Evolutionary conservation across 2,888 invertebrate genomes (phyloP).

Genomic region (Itoplectis maculator): DNA sequence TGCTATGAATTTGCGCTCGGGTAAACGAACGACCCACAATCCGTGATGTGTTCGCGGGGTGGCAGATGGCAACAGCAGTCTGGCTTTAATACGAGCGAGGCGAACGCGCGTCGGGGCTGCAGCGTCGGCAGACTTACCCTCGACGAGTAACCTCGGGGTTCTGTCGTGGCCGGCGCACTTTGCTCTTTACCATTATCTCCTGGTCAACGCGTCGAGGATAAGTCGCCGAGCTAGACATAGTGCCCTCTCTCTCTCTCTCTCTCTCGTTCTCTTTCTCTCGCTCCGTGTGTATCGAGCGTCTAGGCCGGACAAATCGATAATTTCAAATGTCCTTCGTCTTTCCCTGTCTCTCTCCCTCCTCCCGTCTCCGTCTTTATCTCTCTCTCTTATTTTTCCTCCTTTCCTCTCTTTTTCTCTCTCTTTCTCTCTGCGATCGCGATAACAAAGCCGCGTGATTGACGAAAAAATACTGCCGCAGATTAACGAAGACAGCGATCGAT

Average conservation of each 20-base stretch:
- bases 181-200: slow-evolving; percentile 47
- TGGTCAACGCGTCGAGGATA: slow-evolving; percentile 40
- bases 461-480: slow-evolving; percentile 6
- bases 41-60: slow-evolving; percentile 17
- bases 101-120: background rate
- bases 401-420: slow-evolving; percentile 18
- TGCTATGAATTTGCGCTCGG: background rate
- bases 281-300: slow-evolving; percentile 50
- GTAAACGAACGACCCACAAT: slow-evolving; percentile 11
- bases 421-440: slow-evolving; percentile 32
- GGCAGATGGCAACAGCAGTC: slow-evolving; percentile 62
- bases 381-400: too few species aligned
- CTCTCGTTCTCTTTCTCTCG: background rate
- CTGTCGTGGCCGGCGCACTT: slow-evolving; percentile 41
- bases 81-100: slow-evolving; percentile 9
- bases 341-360: background rate
- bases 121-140: slow-evolving; percentile 63
- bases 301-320: slow-evolving; percentile 53
- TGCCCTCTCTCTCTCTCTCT: slow-evolving; percentile 3
- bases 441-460: slow-evolving; percentile 44
- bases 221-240: slow-evolving; percentile 43
- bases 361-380: slow-evolving; percentile 8
- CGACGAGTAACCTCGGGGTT: slow-evolving; percentile 59
- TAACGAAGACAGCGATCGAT: slow-evolving; percentile 28
- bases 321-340: slow-evolving; percentile 53